A percentile compares a stretch with the other conserved stretches of the same genome.
Conservation (phyloP, 2,797 vertebrate genomes). For the Linurgus olivaceus region DNA sequence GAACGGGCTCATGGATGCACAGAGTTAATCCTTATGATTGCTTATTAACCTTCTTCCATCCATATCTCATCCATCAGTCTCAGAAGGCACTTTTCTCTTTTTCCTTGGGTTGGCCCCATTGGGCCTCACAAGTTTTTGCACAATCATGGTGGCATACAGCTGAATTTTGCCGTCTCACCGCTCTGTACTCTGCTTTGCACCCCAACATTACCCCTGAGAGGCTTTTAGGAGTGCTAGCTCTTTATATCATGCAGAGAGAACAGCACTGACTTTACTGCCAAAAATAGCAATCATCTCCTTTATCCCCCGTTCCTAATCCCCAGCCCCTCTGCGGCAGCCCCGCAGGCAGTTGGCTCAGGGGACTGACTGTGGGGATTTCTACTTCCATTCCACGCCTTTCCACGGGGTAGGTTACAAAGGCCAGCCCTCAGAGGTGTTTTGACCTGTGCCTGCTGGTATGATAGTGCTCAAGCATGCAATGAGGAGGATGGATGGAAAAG, state of each 20-base stretch:
- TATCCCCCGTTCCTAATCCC: background rate
- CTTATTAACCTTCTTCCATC: background rate
- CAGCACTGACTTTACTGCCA: background rate
- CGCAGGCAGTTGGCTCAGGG: background rate
- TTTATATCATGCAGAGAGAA: background rate
- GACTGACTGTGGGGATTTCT: background rate
- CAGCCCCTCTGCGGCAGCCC: background rate
- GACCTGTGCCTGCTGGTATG: background rate
- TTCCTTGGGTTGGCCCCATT: background rate
- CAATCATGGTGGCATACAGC: background rate
- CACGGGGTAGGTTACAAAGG: background rate
- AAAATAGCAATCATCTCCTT: background rate
- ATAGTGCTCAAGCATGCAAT: accelerated
- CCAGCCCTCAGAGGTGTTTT: background rate
- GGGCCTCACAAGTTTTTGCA: background rate
- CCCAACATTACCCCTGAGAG: background rate
- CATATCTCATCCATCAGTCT: background rate
- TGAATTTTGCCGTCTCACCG: background rate
- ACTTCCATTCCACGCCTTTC: background rate
- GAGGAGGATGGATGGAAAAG: background rate
- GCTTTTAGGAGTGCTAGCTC: background rate
- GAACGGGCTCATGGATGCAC: background rate
- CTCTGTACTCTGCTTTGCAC: background rate
- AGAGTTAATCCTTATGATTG: background rate
- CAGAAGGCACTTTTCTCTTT: background rate